Base-by-base conservation (phyloP, 2,113 vertebrate genomes). In the Gorsachius goisagi region DNA sequence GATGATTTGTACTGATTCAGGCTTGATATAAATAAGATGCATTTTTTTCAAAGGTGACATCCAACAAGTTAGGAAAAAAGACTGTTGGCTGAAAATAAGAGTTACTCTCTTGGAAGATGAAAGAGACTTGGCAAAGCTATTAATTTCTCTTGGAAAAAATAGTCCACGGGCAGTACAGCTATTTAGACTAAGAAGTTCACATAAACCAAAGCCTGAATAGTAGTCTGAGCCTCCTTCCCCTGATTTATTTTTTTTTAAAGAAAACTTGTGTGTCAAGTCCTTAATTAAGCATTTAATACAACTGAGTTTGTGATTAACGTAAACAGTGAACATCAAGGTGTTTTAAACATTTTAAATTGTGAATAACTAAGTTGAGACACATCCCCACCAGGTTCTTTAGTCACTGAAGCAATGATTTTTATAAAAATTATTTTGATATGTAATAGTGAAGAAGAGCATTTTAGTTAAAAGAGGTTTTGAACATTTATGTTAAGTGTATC, bases 1-100 rank as follows among this genome's bases (percentile, higher is more conserved):
- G 24, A 63, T 60, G 12, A 63, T 78, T 44, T 89, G 49, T 55
- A 64, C 64, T 76, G 58, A 71, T 67, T 85, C 39, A 58, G 52
- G 33, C 30, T 72, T 86, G n/a, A 64, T 64, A 64, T 19, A 95
- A 95, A 88, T 75, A 71, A 88, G 84, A 85, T 74, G 1, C 52
- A n/a, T 53, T 91, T 95, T 84, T 75, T 77, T 76, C 35, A 86
- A 92, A 94, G 59, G 87, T 94, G 89, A 94, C 52, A 90, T 94
- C 59, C 74, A 96, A 52, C 41, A 91, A 91, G 17, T 50, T 79
- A 75, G 24, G 69, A 86, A 85, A 88, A 83, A 64, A 64, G 58
- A 91, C 0, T 74, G n/a, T 33, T 95, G 71, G 63, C 74, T 94
- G 41, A 78, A 92, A 94, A 96, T 39, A 14, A 85, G 41, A 91